Base-by-base conservation (phyloP, 2,797 vertebrate species). In the Enteromius treurensis region DNA sequence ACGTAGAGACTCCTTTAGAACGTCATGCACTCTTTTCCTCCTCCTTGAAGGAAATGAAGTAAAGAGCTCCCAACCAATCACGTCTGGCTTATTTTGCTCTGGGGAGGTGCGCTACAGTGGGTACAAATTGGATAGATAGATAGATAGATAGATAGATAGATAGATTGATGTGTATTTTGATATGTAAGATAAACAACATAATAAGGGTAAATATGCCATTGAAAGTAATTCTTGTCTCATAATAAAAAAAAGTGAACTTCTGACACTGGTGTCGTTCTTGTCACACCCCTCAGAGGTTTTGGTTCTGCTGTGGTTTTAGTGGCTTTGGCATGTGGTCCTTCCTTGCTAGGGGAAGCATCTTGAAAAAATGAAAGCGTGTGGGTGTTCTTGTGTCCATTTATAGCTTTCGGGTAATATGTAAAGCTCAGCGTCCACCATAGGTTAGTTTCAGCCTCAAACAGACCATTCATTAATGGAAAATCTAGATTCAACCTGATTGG, bases 401-500 rank as follows among this genome's bases (percentile, higher is more conserved):
- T 40, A 75, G 32, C 73, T 77, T 60, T 19, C 3, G 37, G 37
- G 17, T 77, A 60, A 60, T 77, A 26, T 77, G n/a, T 29, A 77
- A 77, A 77, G 37, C 34, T 60, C 37, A 42, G 34, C 26, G 14
- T 77, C 34, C 53, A 77, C n/a, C 37, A 45, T 42, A 42, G 37
- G 53, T 42, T 77, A 77, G 53, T 60, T 77, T 77, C 37, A 60
- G n/a, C 34, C 37, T 77, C n/a, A 77, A 40, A 40, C 32, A 76
- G 34, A 26, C 1, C 13, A 8, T n/a, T 1, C 53, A 26, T 26
- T 26, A 37, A 60, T 11, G 7, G 51, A 77, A 60, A 42, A 77
- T 77, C n/a, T n/a, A 77, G 53, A 60, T 77, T 77, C 15, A 55
- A 15, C n/a, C 34, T 77, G 53, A 76, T 40, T 76, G n/a, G n/a